These are phyloP conservation scores for Chionoecetes opilio DNA, from an alignment of 1,140 invertebrate species.

Conservation along the genomic window DNA sequence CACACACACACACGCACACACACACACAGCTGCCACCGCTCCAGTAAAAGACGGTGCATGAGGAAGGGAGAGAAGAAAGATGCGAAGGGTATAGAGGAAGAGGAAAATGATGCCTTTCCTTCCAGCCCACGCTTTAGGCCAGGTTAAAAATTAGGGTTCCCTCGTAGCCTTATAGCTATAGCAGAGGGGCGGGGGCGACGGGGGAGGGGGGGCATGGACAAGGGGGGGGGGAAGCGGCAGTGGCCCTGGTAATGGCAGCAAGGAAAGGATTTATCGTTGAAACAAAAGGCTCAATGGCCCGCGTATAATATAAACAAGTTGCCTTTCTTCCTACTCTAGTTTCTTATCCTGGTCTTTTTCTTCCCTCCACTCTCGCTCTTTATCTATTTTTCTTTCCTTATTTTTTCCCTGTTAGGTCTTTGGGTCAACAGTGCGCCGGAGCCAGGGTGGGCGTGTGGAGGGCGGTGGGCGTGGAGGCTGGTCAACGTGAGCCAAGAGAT, in stretches of 20 bases:
- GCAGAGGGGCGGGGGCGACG: not conserved
- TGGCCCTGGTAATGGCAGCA: not conserved
- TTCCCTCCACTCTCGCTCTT: not conserved
- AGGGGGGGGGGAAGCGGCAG: not conserved
- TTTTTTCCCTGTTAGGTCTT: not conserved
- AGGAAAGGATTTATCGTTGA: constrained; percentile 29
- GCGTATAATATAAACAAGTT: constrained; percentile 12
- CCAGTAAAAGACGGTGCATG: too few species aligned
- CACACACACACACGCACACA: too few species aligned
- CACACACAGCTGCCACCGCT: too few species aligned
- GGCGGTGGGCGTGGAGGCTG: not conserved
- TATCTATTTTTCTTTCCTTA: not conserved
- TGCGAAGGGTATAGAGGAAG: not conserved
- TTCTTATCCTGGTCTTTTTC: not conserved
- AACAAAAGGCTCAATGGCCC: constrained; percentile 27
- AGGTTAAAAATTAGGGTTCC: constrained; percentile 5
- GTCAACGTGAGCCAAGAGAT: constrained; percentile 7
- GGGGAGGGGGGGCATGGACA: not conserved
- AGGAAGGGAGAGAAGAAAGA: not conserved
- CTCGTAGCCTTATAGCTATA: not conserved
- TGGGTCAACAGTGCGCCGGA: not conserved
- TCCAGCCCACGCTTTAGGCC: not conserved
- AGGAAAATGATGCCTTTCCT: not conserved
- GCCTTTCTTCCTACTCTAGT: constrained; percentile 18
- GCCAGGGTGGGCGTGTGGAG: not conserved